Evolutionary conservation across 2,113 vertebrate genomes (phyloP), one percentile per base, ranked within the genome.

Genomic region (Corvus cornix): DNA sequence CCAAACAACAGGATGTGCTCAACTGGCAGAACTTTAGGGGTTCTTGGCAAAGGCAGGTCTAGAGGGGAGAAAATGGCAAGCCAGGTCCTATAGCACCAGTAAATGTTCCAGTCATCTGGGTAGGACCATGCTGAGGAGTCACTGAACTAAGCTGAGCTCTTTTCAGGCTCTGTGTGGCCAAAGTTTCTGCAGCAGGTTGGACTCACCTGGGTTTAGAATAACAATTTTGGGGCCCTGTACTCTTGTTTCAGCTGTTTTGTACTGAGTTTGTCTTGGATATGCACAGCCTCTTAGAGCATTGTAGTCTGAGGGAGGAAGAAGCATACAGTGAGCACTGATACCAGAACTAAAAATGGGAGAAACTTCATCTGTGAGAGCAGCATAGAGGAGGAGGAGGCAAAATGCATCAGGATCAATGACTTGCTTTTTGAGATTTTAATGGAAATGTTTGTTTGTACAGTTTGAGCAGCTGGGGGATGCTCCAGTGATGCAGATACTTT

Each of bases 1-100:
- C 8, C 43, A 20, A 24, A 35, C 6, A 62, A 11, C 0, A 13
- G 43, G 31, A 31, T 0, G 0, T 46, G 39, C 18, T 72, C 10
- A 53, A 0, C 6, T 1, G 1, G 22, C 23, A 66, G n/a, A 41
- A 10, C 24, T 53, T 12, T 0, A 21, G 24, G 37, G 19, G 19
- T 12, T 37, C 48, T 13, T 31, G 26, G 15, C 28, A 28, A 53
- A n/a, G 53, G 15, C 41, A 77, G 21, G 28, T 35, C 9, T 41
- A 18, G 37, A 81, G 20, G 24, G 33, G 19, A 55, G 23, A 24
- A 62, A 55, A 53, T 33, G 68, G 53, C 44, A 64, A 26, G 11
- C 13, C 12, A 35, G 64, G 49, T 30, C 3, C 41, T 48, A 0
- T 6, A 27, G 72, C 31, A 69, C 12, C 16, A 26, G 12, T 4